Conservation (phyloP, 2,888 invertebrate species). For the Phortica magna region DNA sequence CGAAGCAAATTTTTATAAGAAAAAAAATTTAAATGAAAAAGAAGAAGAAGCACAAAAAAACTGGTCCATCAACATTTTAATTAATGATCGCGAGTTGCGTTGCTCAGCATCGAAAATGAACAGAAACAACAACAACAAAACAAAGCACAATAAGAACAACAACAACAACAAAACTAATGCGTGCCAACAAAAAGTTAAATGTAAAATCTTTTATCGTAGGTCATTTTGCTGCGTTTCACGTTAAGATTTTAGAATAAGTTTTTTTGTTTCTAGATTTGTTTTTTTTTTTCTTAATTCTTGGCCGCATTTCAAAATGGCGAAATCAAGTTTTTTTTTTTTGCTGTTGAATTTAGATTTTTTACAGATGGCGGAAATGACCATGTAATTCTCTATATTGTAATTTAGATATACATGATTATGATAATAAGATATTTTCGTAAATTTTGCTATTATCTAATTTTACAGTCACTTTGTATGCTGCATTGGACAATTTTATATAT, state of each 20-base stretch:
- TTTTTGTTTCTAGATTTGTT: background rate
- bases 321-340: slow-evolving; percentile 2
- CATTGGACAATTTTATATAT: background rate
- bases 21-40: background rate
- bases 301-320: slow-evolving; percentile 26
- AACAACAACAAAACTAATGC: background rate
- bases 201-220: slow-evolving; percentile 56
- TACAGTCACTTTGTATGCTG: background rate
- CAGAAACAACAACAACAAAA: background rate
- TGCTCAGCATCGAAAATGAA: slow-evolving; percentile 1
- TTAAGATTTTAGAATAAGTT: slow-evolving; percentile 1
- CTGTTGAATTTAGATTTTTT: background rate
- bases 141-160: no score
- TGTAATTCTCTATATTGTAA: slow-evolving; percentile 14
- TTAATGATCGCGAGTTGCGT: slow-evolving; percentile 59
- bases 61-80: slow-evolving; percentile 71
- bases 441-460: background rate
- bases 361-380: slow-evolving; percentile 21
- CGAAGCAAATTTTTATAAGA: background rate
- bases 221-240: slow-evolving; percentile 45
- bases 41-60: slow-evolving; percentile 50
- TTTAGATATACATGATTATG: slow-evolving; percentile 22
- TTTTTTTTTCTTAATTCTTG: slow-evolving; percentile 4
- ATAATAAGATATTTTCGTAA: background rate
- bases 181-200: slow-evolving; percentile 45